Conservation (phyloP, 2,797 vertebrate species). For the Lophius americanus region DNA sequence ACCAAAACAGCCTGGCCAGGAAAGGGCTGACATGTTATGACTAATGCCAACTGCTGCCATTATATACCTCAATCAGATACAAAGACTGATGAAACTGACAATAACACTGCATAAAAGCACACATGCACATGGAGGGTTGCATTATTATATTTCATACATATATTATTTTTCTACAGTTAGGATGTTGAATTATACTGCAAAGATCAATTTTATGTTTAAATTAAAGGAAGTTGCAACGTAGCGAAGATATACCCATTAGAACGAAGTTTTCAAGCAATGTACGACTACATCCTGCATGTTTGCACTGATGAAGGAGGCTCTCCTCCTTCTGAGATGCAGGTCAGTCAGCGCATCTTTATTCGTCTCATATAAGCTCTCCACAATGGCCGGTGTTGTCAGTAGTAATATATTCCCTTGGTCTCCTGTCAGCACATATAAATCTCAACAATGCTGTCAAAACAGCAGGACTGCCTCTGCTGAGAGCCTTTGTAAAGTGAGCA, state of each 20-base stretch:
- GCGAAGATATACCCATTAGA: no score
- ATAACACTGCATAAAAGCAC: slow-evolving; percentile 68
- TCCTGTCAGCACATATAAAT: slow-evolving; percentile 76
- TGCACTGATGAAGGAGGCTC: slow-evolving; percentile 43
- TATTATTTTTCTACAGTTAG: slow-evolving; percentile 50
- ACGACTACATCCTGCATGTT: slow-evolving; percentile 26
- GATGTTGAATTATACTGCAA: slow-evolving; percentile 15
- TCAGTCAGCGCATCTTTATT: slow-evolving; percentile 70
- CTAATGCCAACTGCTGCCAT: slow-evolving; percentile 80
- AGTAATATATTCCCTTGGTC: slow-evolving; percentile 76
- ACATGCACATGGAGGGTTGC: slow-evolving; percentile 26
- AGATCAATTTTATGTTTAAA: slow-evolving; percentile 42
- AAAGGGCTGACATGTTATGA: slow-evolving; percentile 86
- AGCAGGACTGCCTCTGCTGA: slow-evolving; percentile 75
- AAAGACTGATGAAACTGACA: slow-evolving; percentile 66
- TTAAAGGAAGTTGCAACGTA: slow-evolving; percentile 19
- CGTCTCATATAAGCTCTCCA: slow-evolving; percentile 70
- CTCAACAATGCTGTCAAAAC: slow-evolving; percentile 80
- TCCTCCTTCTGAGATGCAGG: slow-evolving; percentile 58
- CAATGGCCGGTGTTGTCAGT: slow-evolving; percentile 76
- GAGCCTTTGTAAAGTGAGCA: slow-evolving; percentile 82
- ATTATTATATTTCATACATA: not conserved
- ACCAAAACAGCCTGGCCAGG: slow-evolving; percentile 79
- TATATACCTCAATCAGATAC: slow-evolving; percentile 81
- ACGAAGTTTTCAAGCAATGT: slow-evolving; percentile 24